Evolutionary conservation across 2,113 vertebrate genomes (phyloP).

Genomic region (Grus americana): DNA sequence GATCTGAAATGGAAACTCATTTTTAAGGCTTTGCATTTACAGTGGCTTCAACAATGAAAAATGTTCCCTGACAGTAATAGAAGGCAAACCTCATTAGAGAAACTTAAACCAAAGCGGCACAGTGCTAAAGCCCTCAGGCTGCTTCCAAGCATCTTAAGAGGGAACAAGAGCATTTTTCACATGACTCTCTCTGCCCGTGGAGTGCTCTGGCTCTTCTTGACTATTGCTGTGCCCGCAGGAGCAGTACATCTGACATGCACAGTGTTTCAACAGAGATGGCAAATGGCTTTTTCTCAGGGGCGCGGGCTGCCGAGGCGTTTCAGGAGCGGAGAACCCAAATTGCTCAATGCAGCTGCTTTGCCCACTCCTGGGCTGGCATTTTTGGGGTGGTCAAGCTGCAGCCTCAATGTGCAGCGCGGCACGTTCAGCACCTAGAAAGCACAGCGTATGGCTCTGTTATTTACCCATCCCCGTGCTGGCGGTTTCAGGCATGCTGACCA

Average conservation of each 20-base stretch:
- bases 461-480: accelerated
- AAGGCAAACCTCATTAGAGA: constrained; percentile 79
- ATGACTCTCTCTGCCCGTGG: constrained; percentile 58
- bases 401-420: accelerated
- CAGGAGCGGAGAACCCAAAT: background rate
- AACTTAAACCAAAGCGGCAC: constrained; percentile 76
- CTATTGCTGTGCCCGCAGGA: constrained; percentile 62
- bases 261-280: constrained; percentile 24
- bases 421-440: background rate
- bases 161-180: constrained; percentile 73
- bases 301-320: background rate
- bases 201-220: constrained; percentile 55
- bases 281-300: constrained; percentile 43
- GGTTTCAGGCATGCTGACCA: accelerated
- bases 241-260: constrained; percentile 44
- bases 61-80: constrained; percentile 78
- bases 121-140: constrained; percentile 74
- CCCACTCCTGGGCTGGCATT: background rate
- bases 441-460: background rate
- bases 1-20: constrained; percentile 75
- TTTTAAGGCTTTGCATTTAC: constrained; percentile 77
- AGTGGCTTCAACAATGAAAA: constrained; percentile 77
- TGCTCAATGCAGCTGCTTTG: background rate
- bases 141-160: constrained; percentile 72
- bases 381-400: background rate